phyloP scores from a whole-genome alignment of 2,113 vertebrate genomes.

The Meleagris gallopavo region DNA sequence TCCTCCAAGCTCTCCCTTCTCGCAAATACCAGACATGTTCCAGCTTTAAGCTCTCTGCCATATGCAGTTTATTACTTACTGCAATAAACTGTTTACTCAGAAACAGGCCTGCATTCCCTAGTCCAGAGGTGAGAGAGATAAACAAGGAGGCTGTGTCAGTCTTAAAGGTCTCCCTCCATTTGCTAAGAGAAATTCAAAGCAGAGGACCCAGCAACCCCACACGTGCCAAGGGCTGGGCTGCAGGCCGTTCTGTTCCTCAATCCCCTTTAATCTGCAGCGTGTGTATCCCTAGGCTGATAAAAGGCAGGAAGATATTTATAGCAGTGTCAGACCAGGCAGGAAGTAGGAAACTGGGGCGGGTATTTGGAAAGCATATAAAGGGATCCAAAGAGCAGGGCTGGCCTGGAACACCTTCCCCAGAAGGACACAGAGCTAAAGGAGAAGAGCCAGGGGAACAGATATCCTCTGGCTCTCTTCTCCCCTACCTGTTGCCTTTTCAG shows the following conservation, averaged over 20 bases:
- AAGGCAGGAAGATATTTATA: conserved; percentile 73
- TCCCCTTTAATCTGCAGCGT: background rate
- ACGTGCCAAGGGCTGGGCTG: background rate
- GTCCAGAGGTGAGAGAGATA: background rate
- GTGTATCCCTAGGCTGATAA: background rate
- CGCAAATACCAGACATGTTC: background rate
- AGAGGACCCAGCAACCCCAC: background rate
- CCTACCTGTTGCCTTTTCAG: conserved; percentile 42
- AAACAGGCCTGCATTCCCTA: background rate
- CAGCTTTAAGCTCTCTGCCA: background rate
- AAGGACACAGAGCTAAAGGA: background rate
- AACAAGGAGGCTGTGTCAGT: background rate
- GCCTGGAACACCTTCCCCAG: conserved; percentile 19
- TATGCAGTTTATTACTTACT: background rate
- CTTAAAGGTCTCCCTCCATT: background rate
- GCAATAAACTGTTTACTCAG: background rate
- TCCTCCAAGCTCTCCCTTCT: background rate
- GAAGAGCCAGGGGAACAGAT: background rate
- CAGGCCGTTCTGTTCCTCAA: background rate
- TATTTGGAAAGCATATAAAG: conserved; percentile 41
- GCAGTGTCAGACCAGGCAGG: conserved; percentile 70
- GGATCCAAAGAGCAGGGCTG: conserved; percentile 16
- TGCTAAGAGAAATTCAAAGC: background rate
- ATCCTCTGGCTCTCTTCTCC: background rate
- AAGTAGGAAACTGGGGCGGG: conserved; percentile 66